These are phyloP conservation scores for Harlomillsia oculata DNA, from an alignment of 1,140 invertebrate species.

Conservation along the genomic window DNA sequence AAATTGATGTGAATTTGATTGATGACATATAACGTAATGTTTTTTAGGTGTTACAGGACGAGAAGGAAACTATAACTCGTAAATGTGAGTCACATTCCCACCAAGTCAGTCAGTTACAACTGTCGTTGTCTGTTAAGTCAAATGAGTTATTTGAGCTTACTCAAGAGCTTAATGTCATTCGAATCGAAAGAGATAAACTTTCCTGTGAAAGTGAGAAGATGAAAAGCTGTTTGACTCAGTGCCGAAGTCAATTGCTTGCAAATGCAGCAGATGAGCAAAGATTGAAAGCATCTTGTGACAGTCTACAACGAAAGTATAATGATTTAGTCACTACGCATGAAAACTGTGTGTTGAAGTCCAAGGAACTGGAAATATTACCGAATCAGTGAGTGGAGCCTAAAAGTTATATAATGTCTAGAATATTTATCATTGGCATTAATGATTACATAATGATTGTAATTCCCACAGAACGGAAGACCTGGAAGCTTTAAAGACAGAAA, in stretches of 20 bases:
- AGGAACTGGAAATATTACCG: no score
- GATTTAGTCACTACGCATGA: no score
- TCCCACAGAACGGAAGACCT: no score
- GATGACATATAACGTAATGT: neutral
- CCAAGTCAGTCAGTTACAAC: constrained; percentile 60
- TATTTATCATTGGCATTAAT: no score
- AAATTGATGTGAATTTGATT: neutral
- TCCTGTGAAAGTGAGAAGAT: constrained; percentile 2
- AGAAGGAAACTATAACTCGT: constrained; percentile 51
- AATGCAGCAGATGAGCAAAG: constrained; percentile 1
- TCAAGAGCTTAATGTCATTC: constrained; percentile 59
- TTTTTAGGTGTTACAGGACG: constrained; percentile 46
- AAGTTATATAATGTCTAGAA: no score
- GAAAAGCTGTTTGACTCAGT: constrained; percentile 3
- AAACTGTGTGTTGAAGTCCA: no score
- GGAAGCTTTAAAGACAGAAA: no score
- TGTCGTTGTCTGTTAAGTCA: constrained; percentile 63
- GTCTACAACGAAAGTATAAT: neutral
- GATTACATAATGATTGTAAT: no score
- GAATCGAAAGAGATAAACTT: constrained; percentile 65
- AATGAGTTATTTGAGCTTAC: constrained; percentile 62
- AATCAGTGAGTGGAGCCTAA: no score
- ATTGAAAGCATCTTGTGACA: constrained; percentile 1
- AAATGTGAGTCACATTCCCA: constrained; percentile 60
- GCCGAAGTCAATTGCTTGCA: neutral